Conservation (phyloP, 92 coral and sea anemone species). For the Phenganax subtilis region DNA sequence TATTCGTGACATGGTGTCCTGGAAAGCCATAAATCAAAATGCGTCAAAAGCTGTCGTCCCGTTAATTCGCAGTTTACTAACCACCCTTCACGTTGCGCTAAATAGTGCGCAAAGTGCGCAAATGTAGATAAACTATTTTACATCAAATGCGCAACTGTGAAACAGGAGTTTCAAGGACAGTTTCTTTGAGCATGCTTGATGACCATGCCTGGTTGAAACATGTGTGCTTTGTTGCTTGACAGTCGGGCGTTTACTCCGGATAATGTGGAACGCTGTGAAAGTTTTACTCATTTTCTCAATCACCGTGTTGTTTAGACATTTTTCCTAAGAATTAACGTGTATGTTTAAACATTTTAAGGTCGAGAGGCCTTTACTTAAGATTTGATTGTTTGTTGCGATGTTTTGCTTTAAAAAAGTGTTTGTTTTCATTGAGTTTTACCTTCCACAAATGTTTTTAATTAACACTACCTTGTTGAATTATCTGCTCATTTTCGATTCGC, state of each 20-base stretch:
- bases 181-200: background rate
- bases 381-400: background rate
- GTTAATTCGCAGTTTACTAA: conserved; percentile 24
- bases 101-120: conserved; percentile 2
- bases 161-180: background rate
- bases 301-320: background rate
- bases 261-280: conserved; percentile 23
- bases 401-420: background rate
- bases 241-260: conserved; percentile 32
- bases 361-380: background rate
- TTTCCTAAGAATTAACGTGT: background rate
- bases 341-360: background rate
- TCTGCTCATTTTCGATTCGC: too few species aligned
- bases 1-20: conserved; percentile 1
- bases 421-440: background rate
- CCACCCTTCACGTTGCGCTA: conserved; percentile 8
- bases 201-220: background rate
- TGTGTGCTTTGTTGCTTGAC: background rate
- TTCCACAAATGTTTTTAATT: conserved; percentile 4
- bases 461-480: background rate
- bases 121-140: background rate
- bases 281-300: background rate
- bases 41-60: conserved; percentile 30
- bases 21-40: conserved; percentile 38
- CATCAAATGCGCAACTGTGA: background rate